Conservation (phyloP, 2,888 invertebrate genomes). For the Tanypteryx hageni region DNA sequence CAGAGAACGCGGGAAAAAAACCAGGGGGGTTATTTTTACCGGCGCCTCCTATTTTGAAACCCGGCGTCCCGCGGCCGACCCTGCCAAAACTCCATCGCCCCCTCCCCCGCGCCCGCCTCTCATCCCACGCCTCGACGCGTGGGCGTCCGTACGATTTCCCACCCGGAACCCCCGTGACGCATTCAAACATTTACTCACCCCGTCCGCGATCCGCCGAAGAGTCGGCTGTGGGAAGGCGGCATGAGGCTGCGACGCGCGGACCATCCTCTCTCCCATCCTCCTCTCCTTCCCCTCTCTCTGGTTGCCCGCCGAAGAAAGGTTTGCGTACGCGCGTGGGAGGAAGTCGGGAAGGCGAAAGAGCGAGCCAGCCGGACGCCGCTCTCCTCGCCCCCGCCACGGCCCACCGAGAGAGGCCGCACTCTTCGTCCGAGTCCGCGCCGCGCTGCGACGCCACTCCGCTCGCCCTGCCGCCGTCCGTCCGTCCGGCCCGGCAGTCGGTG, state of each 20-base stretch:
- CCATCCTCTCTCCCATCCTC: not conserved
- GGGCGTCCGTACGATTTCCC: not conserved
- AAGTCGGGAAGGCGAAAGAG: conserved; percentile 31
- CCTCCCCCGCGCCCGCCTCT: not conserved
- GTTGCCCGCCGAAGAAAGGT: not conserved
- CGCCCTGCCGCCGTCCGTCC: conserved; percentile 46
- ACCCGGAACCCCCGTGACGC: conserved; percentile 9
- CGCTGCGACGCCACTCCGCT: conserved; percentile 67
- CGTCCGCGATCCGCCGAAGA: not conserved
- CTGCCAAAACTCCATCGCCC: not conserved
- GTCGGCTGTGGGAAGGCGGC: not conserved
- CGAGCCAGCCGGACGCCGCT: conserved; percentile 65
- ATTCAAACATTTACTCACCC: conserved; percentile 29
- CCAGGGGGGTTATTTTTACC: conserved; percentile 12
- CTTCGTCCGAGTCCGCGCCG: conserved; percentile 69
- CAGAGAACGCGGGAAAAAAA: not conserved
- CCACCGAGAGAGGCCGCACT: conserved; percentile 72
- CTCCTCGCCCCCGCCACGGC: conserved; percentile 72
- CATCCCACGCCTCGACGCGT: not conserved
- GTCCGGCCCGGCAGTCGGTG: conserved; percentile 54
- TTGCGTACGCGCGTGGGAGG: conserved; percentile 2
- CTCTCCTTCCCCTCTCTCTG: not conserved
- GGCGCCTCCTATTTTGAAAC: conserved; percentile 4
- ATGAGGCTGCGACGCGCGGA: not conserved
- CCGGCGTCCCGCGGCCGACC: not conserved